Base-by-base conservation (phyloP, 2,113 vertebrate species). In the Zeus faber region DNA sequence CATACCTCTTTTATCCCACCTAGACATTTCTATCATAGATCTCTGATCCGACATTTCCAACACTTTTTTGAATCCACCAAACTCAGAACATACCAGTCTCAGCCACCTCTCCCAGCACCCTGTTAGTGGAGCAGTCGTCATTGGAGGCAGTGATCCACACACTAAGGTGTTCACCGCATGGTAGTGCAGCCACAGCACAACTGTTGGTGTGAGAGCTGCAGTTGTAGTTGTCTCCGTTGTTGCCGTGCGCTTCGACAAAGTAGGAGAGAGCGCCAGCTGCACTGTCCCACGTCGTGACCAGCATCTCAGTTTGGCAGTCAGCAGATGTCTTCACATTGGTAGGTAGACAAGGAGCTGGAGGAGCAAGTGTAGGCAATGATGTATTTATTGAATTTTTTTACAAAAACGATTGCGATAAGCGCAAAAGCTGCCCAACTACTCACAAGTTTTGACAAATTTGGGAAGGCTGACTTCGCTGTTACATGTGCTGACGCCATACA, bases 281-380 rank as follows among this genome's bases (percentile, higher is more conserved):
- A 6, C 37, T 4, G 7, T 85, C 82, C 91, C 91, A 92, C 24
- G 60, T 80, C 7, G 82, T 81, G 13, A 54, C 51, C 23, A 89
- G 31, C n/a, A 1, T 51, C 18, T 82, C 54, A 0, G 76, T 46
- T 2, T 25, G 3, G 57, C 91, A 91, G 0, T 67, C 45, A 1
- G 61, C 6, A 11, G 7, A 46, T 2, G 84, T 80, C 41, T 0
- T n/a, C 14, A 91, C 9, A 2, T 88, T 87, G 14, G 62, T 62
- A 0, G 91, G 90, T 16, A 73, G 46, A 70, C 91, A 92, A 17
- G 91, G 91, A 35, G 87, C 91, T 92, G 56, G 5, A 54, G 52
- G 47, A 16, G 21, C 14, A n/a, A n/a, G n/a, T n/a, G n/a, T n/a
- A n/a, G n/a, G n/a, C n/a, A 21, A 37, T 23, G 17, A 49, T 5